Base-by-base conservation (phyloP, 53 echinoderm and acorn worm genomes). In the Temnopleurus reevesii region DNA sequence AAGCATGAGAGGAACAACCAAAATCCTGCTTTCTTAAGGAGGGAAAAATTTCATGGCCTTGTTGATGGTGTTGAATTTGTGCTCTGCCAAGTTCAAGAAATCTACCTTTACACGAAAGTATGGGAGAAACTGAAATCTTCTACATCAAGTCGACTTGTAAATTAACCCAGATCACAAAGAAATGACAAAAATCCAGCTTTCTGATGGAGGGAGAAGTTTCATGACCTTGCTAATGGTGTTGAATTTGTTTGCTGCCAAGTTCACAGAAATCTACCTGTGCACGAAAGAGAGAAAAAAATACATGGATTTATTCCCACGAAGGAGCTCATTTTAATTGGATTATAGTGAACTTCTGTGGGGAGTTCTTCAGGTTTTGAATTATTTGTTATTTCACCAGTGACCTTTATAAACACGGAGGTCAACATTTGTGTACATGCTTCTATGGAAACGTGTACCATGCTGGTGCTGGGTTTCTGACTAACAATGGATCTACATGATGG, bases 371-470 rank as follows among this genome's bases (percentile, higher is more conserved):
- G 55, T 35, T 15, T 23, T 54, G 55, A 56, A 33, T 71, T 83
- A 56, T 83, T 83, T 83, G 83, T 83, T 83, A 55, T 83, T 31
- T 55, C 31, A 36, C 83, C 55, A 55, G 30, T 83, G 83, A 83
- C 83, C 83, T 83, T 35, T 36, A 55, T 55, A 83, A 83, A 83
- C 83, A 83, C 53, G 5, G 54, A 23, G 83, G 83, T 83, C 83
- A 83, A 55, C 35, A 5, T 4, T 83, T 55, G 83, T 83, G 56
- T 83, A 83, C 83, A 23, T 83, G 83, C 34, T 23, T 83, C 83
- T 55, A 83, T 83, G 83, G 83, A 36, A 83, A 83, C 83, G 36
- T 13, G 56, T 3, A 47, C 13, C 8, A 46, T 27, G 71, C 71
- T n/a, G 21, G 71, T 71, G 71, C 71, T 71, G 8, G 1, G 71